Conservation (phyloP, 2,113 vertebrate species). For the Eptesicus fuscus region DNA sequence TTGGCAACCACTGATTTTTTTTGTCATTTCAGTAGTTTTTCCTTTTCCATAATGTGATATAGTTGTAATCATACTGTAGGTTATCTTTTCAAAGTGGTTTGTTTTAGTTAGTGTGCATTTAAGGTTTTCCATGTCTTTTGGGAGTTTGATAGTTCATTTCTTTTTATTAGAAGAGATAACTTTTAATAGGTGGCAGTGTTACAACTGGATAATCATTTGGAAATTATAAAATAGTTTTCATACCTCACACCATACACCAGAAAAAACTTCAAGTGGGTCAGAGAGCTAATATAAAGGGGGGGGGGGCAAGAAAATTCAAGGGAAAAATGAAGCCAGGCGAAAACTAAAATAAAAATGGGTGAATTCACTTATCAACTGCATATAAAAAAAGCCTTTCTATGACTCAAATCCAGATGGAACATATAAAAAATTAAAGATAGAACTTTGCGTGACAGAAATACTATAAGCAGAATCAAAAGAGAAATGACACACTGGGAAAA, state of each 20-base stretch:
- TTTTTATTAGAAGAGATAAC: neutral
- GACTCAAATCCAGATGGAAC: neutral
- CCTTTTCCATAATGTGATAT: neutral
- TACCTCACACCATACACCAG: neutral
- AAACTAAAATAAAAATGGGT: neutral
- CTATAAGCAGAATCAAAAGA: neutral
- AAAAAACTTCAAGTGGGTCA: neutral
- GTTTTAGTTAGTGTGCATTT: neutral
- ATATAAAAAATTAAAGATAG: neutral
- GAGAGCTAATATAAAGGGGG: neutral
- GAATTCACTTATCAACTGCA: neutral
- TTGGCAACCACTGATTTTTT: neutral
- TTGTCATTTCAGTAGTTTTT: neutral
- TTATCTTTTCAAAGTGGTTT: neutral
- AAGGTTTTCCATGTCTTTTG: neutral
- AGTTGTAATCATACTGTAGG: neutral
- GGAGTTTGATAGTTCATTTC: neutral
- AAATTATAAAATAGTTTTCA: neutral
- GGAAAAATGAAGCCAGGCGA: neutral
- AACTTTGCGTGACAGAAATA: neutral
- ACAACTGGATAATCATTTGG: neutral
- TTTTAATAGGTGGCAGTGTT: neutral
- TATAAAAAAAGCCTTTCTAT: neutral
- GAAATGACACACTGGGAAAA: neutral
- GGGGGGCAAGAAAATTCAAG: neutral